These are phyloP conservation scores for Petrocephalus microphthalmus DNA, from an alignment of 2,113 vertebrate genomes.

Conservation along the genomic window DNA sequence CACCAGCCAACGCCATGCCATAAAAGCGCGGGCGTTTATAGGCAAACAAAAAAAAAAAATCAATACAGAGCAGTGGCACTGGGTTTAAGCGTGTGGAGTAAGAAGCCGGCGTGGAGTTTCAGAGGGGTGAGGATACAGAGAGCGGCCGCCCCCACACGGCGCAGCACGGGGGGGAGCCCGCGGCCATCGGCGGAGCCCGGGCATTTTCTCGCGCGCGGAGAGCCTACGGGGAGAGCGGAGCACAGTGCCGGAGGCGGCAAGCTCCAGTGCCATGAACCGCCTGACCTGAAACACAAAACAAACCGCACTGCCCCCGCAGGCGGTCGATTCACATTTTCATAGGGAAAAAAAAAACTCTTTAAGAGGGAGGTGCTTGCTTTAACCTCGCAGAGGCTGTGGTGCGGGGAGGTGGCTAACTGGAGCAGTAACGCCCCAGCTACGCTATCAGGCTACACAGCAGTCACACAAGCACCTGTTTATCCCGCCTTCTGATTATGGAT, in stretches of 20 bases:
- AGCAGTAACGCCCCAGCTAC: not conserved
- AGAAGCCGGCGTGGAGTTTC: not conserved
- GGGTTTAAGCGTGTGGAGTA: not conserved
- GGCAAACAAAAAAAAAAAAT: not conserved
- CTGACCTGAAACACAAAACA: not conserved
- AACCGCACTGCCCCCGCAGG: not conserved
- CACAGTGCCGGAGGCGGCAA: too few species aligned
- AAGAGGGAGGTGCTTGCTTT: not conserved
- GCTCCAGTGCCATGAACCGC: not conserved
- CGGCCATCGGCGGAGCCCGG: not conserved
- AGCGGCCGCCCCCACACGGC: conserved; percentile 16
- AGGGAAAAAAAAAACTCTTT: not conserved
- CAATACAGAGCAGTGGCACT: not conserved
- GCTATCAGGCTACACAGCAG: not conserved
- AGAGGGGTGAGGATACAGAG: conserved; percentile 1
- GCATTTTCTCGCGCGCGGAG: not conserved
- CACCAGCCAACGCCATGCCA: not conserved
- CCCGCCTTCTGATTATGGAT: not conserved
- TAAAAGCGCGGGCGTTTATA: not conserved
- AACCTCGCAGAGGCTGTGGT: not conserved
- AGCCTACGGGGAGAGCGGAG: not conserved
- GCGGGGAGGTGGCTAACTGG: not conserved
- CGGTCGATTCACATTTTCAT: not conserved
- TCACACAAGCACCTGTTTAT: not conserved
- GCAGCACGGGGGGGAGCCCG: not conserved